phyloP scores from a whole-genome alignment of 1,140 invertebrate species.

The Octopus bimaculoides region DNA sequence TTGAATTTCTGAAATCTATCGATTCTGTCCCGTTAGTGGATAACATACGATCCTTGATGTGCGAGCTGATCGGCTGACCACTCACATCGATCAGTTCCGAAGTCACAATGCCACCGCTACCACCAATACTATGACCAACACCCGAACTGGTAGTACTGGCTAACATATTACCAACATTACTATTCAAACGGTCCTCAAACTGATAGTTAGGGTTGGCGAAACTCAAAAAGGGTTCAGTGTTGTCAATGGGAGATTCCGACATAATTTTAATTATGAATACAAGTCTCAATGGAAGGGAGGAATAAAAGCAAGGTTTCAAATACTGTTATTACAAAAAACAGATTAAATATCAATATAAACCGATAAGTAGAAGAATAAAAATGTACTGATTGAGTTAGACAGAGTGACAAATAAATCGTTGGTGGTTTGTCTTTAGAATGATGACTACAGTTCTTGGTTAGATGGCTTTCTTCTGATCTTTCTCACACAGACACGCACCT shows the following conservation, averaged over 20 bases:
- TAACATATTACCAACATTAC: constrained; percentile 17
- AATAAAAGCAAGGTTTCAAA: background rate
- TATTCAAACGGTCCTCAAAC: constrained; percentile 30
- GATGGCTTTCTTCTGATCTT: background rate
- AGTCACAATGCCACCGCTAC: background rate
- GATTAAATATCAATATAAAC: background rate
- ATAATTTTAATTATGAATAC: background rate
- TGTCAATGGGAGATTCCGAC: constrained; percentile 5
- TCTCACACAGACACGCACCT: background rate
- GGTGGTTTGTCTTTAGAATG: no score
- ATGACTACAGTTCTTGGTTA: no score
- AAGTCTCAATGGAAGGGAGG: background rate
- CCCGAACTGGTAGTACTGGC: constrained; percentile 14
- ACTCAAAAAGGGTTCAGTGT: constrained; percentile 31
- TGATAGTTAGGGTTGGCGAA: constrained; percentile 47
- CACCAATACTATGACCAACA: no score
- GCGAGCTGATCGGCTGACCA: background rate
- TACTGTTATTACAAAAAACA: background rate
- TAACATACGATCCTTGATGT: background rate
- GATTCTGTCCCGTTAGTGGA: constrained; percentile 28
- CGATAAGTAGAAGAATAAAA: background rate
- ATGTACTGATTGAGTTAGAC: background rate
- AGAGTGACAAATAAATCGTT: no score
- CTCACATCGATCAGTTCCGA: background rate
- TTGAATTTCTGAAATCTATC: constrained; percentile 13